A percentile compares a stretch with the other conserved stretches of the same genome.
Conservation (phyloP, 2,888 invertebrate species). For the Dryomyza anilis region DNA sequence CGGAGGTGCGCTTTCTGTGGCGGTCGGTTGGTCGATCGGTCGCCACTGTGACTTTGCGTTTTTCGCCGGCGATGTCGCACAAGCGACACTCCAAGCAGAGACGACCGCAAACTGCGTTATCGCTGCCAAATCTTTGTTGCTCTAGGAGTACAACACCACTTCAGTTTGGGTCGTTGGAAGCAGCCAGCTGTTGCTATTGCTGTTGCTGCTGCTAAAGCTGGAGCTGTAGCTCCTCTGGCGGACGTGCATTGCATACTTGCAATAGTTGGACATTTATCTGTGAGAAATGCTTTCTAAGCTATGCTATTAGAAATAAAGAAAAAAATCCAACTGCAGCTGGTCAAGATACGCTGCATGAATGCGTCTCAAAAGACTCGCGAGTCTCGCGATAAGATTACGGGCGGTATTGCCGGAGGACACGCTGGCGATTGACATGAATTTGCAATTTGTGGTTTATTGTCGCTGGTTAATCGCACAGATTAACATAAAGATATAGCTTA, state of each 20-base stretch:
- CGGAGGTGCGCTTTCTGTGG: slow-evolving; percentile 18
- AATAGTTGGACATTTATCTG: neutral
- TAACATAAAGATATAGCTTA: too few species aligned
- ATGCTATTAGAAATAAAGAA: neutral
- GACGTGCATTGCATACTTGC: too few species aligned
- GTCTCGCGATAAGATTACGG: neutral
- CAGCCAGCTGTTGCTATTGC: neutral
- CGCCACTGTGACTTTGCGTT: neutral
- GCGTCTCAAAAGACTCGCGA: neutral
- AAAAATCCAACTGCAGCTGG: slow-evolving; percentile 1
- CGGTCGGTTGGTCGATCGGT: neutral
- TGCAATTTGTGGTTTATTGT: slow-evolving; percentile 10
- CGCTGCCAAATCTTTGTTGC: slow-evolving; percentile 21
- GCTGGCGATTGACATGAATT: slow-evolving; percentile 11
- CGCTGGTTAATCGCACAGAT: too few species aligned
- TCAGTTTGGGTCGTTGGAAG: neutral
- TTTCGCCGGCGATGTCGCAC: neutral
- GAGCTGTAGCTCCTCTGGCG: neutral
- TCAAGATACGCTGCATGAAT: neutral
- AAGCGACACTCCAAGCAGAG: neutral
- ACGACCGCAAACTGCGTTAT: slow-evolving; percentile 5
- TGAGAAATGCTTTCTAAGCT: slow-evolving; percentile 15
- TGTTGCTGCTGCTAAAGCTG: neutral
- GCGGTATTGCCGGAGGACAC: neutral
- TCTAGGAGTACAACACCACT: too few species aligned